phyloP scores from a whole-genome alignment of 2,888 invertebrate species.

The Dichetophora obliterata region DNA sequence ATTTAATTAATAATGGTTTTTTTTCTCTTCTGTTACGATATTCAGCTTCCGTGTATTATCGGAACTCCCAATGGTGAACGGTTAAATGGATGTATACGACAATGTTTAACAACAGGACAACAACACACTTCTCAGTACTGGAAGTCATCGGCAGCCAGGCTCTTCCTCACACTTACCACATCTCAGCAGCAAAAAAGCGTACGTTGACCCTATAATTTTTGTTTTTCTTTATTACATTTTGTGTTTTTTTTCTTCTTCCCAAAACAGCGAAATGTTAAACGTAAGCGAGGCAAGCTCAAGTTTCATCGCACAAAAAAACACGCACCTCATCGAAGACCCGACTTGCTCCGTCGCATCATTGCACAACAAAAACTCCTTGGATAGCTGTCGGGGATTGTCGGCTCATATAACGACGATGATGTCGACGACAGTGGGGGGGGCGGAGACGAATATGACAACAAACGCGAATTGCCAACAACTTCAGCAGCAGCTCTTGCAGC shows the following conservation, averaged over 20 bases:
- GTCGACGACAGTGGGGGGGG: slow-evolving; percentile 73
- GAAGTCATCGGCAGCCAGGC: slow-evolving; percentile 73
- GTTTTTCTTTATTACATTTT: not conserved
- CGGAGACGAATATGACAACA: slow-evolving; percentile 70
- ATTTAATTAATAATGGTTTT: slow-evolving; percentile 17
- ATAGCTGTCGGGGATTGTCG: slow-evolving; percentile 71
- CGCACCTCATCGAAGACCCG: slow-evolving; percentile 77
- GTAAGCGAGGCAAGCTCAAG: slow-evolving; percentile 74
- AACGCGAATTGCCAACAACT: slow-evolving; percentile 55
- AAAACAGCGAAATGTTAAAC: slow-evolving; percentile 64
- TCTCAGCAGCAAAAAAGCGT: slow-evolving; percentile 74
- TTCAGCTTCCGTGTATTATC: slow-evolving; percentile 71
- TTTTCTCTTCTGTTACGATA: slow-evolving; percentile 59
- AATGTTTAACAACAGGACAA: slow-evolving; percentile 71
- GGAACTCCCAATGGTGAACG: slow-evolving; percentile 70
- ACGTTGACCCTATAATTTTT: slow-evolving; percentile 56
- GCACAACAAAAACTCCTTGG: slow-evolving; percentile 71
- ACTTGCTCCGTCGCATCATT: slow-evolving; percentile 70
- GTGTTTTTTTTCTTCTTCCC: slow-evolving; percentile 23
- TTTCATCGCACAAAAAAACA: slow-evolving; percentile 91
- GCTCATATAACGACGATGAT: slow-evolving; percentile 70
- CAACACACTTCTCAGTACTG: slow-evolving; percentile 69
- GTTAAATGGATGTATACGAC: slow-evolving; percentile 71
- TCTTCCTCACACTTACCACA: slow-evolving; percentile 73
- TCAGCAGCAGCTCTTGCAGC: slow-evolving; percentile 59